phyloP scores from a whole-genome alignment of 2,888 invertebrate species.

The Caradrina clavipalpis region DNA sequence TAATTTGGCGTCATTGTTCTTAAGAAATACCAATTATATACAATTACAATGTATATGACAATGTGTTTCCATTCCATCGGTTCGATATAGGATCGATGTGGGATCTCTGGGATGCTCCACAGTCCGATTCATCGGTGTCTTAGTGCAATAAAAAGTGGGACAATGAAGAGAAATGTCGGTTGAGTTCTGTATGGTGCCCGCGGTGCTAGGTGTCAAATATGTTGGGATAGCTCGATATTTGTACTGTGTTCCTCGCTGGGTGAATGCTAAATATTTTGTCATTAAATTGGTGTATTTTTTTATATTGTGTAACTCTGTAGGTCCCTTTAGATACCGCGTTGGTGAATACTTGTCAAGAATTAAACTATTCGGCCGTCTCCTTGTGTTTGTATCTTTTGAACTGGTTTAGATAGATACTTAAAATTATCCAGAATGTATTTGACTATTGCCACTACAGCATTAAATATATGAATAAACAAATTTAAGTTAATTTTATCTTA shows the following conservation, averaged over 20 bases:
- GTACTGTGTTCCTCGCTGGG: constrained; percentile 23
- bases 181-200: constrained; percentile 62
- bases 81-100: constrained; percentile 87
- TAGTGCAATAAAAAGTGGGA: constrained; percentile 80
- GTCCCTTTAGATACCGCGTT: no score
- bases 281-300: constrained; percentile 3
- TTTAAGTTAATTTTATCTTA: no score
- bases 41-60: constrained; percentile 90
- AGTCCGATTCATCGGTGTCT: constrained; percentile 72
- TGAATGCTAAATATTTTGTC: constrained; percentile 32
- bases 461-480: no score
- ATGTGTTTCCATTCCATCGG: constrained; percentile 84
- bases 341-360: no score
- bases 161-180: constrained; percentile 81
- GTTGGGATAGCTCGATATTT: constrained; percentile 61
- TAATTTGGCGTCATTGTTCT: constrained; percentile 90
- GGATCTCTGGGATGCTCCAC: constrained; percentile 80
- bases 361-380: no score
- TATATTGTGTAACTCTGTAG: no score
- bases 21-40: constrained; percentile 90
- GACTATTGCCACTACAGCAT: no score
- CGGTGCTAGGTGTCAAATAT: constrained; percentile 78
- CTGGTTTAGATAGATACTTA: no score
- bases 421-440: no score
- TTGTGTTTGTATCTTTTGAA: no score